Evolutionary conservation across 2,797 vertebrate species (phyloP).

Genomic region (Poeciliopsis infans): DNA sequence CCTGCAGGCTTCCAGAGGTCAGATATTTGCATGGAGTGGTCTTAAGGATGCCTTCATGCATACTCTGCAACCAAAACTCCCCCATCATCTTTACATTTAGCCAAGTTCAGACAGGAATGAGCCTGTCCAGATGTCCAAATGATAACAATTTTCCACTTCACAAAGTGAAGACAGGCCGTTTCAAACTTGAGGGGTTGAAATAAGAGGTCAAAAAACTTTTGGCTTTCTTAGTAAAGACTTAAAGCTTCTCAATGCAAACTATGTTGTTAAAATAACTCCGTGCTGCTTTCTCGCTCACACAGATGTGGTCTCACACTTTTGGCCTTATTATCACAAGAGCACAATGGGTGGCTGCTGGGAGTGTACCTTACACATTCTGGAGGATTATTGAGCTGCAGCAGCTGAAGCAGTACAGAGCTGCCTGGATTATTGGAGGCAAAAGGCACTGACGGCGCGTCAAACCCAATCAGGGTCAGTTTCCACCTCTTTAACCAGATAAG

Average conservation of each 20-base stretch:
- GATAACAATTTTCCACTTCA: constrained; percentile 43
- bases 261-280: constrained; percentile 20
- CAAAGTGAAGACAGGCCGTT: constrained; percentile 28
- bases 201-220: constrained; percentile 30
- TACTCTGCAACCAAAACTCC: background rate
- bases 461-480: background rate
- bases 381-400: constrained; percentile 61
- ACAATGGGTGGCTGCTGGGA: constrained; percentile 42
- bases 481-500: background rate
- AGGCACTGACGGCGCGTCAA: background rate
- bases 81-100: background rate
- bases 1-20: background rate
- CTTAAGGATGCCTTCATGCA: background rate
- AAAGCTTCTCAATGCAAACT: constrained; percentile 12
- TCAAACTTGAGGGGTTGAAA: constrained; percentile 40
- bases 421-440: constrained; percentile 56
- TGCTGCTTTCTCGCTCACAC: constrained; percentile 7
- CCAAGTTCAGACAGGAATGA: constrained; percentile 11
- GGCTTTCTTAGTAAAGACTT: constrained; percentile 27
- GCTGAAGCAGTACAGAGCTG: constrained; percentile 50
- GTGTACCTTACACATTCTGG: constrained; percentile 68
- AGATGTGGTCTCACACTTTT: constrained; percentile 40
- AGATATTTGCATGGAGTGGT: background rate
- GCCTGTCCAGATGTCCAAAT: constrained; percentile 9
- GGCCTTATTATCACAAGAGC: constrained; percentile 34